phyloP scores from a whole-genome alignment of 2,888 invertebrate genomes.

The Margaritifera margaritifera region DNA sequence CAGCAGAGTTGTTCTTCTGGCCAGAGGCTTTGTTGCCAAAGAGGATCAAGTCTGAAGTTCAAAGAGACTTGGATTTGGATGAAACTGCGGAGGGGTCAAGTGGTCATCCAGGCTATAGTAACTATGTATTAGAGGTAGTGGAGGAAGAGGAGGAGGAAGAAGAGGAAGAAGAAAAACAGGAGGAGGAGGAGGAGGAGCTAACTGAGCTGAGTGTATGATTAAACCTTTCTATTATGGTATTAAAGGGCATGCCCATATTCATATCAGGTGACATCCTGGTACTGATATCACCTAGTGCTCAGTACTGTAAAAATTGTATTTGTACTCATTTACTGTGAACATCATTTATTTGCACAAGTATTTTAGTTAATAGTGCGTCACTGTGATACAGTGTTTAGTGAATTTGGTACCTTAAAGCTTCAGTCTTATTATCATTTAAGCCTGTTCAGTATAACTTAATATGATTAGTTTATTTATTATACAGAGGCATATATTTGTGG shows the following conservation, averaged over 20 bases:
- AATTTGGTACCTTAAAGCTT: too few relatives aligned
- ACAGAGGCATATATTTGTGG: too few relatives aligned
- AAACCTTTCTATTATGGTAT: not conserved
- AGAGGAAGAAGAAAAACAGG: slow-evolving; percentile 9
- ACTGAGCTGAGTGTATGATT: slow-evolving; percentile 6
- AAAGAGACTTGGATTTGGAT: slow-evolving; percentile 32
- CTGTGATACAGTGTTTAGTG: too few relatives aligned
- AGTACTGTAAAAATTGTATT: too few relatives aligned
- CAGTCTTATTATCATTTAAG: too few relatives aligned
- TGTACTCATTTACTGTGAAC: too few relatives aligned
- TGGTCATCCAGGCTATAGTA: slow-evolving; percentile 28
- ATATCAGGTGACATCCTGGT: too few relatives aligned
- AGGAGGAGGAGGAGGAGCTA: slow-evolving; percentile 4
- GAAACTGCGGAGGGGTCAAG: slow-evolving; percentile 36
- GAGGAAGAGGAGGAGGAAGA: slow-evolving; percentile 17
- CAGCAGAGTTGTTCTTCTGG: slow-evolving; percentile 79
- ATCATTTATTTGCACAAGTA: too few relatives aligned
- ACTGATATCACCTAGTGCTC: too few relatives aligned
- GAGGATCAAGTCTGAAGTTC: slow-evolving; percentile 14
- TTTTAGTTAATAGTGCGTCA: too few relatives aligned
- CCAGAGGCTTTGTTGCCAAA: slow-evolving; percentile 67
- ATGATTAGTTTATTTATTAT: too few relatives aligned
- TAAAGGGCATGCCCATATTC: not conserved
- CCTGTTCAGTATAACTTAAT: too few relatives aligned
- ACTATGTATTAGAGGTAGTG: slow-evolving; percentile 21